phyloP scores from a whole-genome alignment of 2,113 vertebrate genomes.

The Microcebus murinus region DNA sequence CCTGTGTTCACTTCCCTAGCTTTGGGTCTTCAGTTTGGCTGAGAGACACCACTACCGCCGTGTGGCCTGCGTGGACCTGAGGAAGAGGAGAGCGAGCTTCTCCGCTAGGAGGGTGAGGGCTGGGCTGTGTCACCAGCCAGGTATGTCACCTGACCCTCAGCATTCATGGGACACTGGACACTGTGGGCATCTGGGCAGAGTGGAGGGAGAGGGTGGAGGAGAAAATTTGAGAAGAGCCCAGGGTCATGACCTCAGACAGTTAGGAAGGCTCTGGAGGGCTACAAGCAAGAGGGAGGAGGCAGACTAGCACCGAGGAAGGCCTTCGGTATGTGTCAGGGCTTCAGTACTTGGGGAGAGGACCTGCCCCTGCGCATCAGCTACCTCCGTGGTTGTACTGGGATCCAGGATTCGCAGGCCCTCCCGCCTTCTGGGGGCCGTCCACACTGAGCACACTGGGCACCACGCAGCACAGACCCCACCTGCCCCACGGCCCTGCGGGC shows the following conservation, averaged over 20 bases:
- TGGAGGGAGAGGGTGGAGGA: accelerated
- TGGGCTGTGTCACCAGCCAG: slow-evolving; percentile 49
- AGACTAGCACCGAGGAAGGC: accelerated
- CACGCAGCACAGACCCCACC: neutral
- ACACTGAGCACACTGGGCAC: neutral
- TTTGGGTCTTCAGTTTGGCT: slow-evolving; percentile 91
- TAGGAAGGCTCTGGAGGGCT: too few relatives aligned
- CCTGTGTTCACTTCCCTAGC: slow-evolving; percentile 81
- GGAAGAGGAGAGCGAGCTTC: slow-evolving; percentile 86
- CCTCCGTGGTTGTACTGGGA: neutral
- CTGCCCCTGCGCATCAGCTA: neutral
- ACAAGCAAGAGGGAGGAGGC: accelerated
- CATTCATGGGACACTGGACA: too few relatives aligned
- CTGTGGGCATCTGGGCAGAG: too few relatives aligned
- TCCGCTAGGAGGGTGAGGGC: slow-evolving; percentile 37
- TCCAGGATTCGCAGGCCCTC: too few relatives aligned
- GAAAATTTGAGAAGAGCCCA: neutral
- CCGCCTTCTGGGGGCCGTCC: neutral
- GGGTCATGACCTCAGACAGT: neutral
- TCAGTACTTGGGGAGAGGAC: neutral
- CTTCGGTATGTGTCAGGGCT: neutral
- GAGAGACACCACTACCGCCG: slow-evolving; percentile 84
- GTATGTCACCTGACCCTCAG: slow-evolving; percentile 48
- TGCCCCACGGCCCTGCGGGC: neutral
- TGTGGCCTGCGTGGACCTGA: slow-evolving; percentile 87